phyloP scores from a whole-genome alignment of 2,797 vertebrate genomes.

The Prionace glauca region DNA sequence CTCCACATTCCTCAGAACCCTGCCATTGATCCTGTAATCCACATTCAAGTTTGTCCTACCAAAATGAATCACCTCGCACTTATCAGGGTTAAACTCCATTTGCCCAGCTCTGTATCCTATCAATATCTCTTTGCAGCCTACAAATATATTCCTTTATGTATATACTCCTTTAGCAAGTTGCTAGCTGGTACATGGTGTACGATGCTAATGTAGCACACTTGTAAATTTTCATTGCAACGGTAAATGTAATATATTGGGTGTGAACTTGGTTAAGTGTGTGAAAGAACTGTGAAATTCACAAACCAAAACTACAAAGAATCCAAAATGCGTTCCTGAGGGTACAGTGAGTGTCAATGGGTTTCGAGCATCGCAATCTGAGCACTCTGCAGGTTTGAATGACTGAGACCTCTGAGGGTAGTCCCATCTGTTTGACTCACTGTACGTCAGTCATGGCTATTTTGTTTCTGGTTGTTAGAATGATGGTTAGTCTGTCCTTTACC shows the following conservation, averaged over 20 bases:
- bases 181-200: not conserved
- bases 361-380: too few relatives aligned
- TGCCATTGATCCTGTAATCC: too few relatives aligned
- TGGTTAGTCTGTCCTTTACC: too few relatives aligned
- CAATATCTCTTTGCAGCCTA: too few relatives aligned
- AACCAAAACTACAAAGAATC: not conserved
- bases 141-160: too few relatives aligned
- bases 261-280: not conserved
- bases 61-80: too few relatives aligned
- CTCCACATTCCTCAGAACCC: too few relatives aligned
- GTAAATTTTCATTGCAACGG: not conserved
- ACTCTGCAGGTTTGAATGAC: not conserved
- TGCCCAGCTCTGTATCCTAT: too few relatives aligned
- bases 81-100: too few relatives aligned
- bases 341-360: not conserved
- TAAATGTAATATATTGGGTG: not conserved
- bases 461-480: too few relatives aligned
- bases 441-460: not conserved
- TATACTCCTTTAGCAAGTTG: not conserved
- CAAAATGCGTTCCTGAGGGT: not conserved
- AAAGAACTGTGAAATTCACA: not conserved
- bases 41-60: too few relatives aligned
- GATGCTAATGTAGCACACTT: too few relatives aligned
- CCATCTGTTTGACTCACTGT: not conserved
- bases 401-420: not conserved